Conservation (phyloP, 1,140 invertebrate species). For the Penaeus indicus region DNA sequence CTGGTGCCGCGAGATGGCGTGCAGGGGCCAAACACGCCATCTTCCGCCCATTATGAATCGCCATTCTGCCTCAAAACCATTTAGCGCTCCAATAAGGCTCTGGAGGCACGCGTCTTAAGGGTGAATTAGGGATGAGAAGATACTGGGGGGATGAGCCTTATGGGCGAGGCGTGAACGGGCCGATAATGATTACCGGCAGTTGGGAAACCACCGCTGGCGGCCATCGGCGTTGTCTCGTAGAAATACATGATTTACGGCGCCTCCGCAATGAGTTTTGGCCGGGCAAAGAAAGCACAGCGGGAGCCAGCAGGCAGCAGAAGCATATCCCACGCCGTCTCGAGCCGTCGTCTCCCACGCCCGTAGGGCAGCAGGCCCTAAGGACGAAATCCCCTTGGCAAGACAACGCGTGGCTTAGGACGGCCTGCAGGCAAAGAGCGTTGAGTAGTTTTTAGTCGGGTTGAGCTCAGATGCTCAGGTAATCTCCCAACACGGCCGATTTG, state of each 20-base stretch:
- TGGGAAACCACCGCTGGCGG: conserved; percentile 65
- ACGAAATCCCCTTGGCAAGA: neutral
- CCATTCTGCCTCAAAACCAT: conserved; percentile 62
- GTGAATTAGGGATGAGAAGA: conserved; percentile 11
- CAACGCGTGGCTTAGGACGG: neutral
- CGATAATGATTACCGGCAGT: conserved; percentile 67
- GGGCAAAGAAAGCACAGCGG: conserved; percentile 65
- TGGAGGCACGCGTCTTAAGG: conserved; percentile 44
- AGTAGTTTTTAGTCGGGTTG: conserved; percentile 63
- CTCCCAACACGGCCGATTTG: conserved; percentile 62
- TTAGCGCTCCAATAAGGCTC: conserved; percentile 60
- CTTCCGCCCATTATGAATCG: conserved; percentile 59
- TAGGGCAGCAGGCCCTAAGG: neutral
- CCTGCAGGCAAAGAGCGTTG: conserved; percentile 28
- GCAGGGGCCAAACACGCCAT: conserved; percentile 56
- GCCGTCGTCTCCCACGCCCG: neutral
- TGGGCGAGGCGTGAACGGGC: conserved; percentile 60
- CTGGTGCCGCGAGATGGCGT: conserved; percentile 30
- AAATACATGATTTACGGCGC: conserved; percentile 66
- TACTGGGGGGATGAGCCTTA: conserved; percentile 55
- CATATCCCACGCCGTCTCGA: conserved; percentile 31
- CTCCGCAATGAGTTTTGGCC: conserved; percentile 66
- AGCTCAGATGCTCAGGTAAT: conserved; percentile 58
- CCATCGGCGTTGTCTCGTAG: conserved; percentile 65
- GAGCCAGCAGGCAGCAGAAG: conserved; percentile 3